A percentile compares a stretch with the other conserved stretches of the same genome.
Conservation (phyloP, 2,113 vertebrate species). For the Tricholaema leucomelas region DNA sequence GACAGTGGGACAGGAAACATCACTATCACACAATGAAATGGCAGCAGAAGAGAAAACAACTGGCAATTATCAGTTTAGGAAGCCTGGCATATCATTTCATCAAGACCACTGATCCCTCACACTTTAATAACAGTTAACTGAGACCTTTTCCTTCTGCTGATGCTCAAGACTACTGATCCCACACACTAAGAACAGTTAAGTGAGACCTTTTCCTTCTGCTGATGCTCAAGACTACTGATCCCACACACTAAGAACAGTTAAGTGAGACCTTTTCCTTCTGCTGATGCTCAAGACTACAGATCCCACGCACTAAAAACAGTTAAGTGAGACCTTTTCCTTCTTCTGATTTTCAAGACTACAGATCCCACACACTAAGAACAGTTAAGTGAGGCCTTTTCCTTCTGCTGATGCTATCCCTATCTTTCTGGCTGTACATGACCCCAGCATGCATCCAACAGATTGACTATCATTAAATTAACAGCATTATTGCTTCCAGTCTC, state of each 20-base stretch:
- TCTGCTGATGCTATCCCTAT: background rate
- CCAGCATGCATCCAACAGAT: background rate
- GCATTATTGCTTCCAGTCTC: background rate
- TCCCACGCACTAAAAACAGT: no score
- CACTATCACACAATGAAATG: background rate
- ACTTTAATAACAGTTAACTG: no score
- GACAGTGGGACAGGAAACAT: background rate
- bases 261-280: no score
- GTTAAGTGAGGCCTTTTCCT: background rate
- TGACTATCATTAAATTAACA: background rate
- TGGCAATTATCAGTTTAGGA: background rate
- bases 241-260: no score
- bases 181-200: no score
- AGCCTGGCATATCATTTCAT: background rate
- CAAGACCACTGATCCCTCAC: no score
- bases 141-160: no score
- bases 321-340: no score
- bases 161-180: no score
- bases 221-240: no score
- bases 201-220: no score
- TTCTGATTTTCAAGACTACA: background rate
- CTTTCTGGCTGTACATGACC: background rate
- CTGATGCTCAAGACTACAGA: no score
- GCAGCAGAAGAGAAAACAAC: background rate
- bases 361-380: accelerated